phyloP scores from a whole-genome alignment of 1,140 invertebrate genomes.

The Gyrodactylus salaris region DNA sequence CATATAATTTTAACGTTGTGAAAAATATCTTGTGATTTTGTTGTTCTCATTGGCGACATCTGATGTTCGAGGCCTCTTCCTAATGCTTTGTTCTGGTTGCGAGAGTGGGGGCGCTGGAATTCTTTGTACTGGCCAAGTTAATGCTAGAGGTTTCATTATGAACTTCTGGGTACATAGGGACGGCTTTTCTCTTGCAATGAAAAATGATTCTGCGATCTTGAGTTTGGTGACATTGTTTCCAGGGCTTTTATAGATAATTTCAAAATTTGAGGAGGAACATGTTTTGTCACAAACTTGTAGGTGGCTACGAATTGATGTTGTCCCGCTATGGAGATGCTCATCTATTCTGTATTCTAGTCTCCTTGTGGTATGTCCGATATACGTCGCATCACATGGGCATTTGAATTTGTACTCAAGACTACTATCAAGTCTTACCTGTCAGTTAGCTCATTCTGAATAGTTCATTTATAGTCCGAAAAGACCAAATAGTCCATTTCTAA shows the following conservation, averaged over 20 bases:
- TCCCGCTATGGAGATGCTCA: neutral
- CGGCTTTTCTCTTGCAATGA: too few species aligned
- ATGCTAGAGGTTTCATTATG: neutral
- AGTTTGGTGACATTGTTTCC: neutral
- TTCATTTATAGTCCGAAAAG: too few species aligned
- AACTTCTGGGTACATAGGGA: neutral
- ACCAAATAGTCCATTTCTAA: too few species aligned
- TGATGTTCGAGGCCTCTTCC: too few species aligned
- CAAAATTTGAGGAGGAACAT: neutral
- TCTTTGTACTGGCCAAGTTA: too few species aligned
- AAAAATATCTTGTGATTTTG: too few species aligned
- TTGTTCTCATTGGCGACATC: too few species aligned
- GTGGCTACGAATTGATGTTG: neutral
- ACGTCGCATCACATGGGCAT: neutral
- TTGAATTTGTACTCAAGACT: neutral
- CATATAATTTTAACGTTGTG: too few species aligned
- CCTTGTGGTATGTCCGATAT: neutral
- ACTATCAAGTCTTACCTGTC: too few species aligned
- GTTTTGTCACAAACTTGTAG: neutral
- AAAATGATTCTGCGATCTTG: neutral
- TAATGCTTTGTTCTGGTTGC: too few species aligned
- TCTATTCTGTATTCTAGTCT: neutral
- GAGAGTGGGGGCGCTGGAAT: too few species aligned
- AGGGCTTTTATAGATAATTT: neutral
- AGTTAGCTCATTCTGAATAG: too few species aligned